These are phyloP conservation scores for Drosophila subsilvestris DNA, from an alignment of 2,888 invertebrate genomes.

Conservation along the genomic window DNA sequence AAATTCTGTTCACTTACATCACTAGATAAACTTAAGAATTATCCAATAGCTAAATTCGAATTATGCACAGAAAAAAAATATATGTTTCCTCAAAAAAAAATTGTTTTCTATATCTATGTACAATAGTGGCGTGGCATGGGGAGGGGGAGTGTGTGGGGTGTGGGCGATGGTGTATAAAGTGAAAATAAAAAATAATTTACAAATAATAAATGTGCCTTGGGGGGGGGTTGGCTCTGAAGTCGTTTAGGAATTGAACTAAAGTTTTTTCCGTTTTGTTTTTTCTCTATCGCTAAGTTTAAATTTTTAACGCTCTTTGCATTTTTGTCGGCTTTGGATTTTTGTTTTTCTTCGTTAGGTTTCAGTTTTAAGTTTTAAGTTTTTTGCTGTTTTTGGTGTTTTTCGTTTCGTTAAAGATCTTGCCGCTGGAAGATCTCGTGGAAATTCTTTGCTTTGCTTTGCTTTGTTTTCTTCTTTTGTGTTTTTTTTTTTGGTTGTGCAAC, in stretches of 20 bases:
- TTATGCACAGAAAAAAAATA: conserved; percentile 39
- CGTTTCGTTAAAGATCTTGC: conserved; percentile 28
- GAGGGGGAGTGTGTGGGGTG: too few species aligned
- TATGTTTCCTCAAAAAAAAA: conserved; percentile 27
- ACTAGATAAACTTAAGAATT: conserved; percentile 72
- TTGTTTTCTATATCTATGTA: conserved; percentile 43
- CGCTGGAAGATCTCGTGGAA: conserved; percentile 29
- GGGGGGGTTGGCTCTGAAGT: neutral
- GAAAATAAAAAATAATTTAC: conserved; percentile 11
- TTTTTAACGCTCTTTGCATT: conserved; percentile 3
- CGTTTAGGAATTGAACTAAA: conserved; percentile 55
- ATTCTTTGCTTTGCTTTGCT: neutral
- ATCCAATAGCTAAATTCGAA: conserved; percentile 74
- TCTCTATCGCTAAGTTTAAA: conserved; percentile 6
- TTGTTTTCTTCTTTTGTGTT: neutral
- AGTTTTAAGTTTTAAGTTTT: neutral
- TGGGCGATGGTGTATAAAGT: conserved; percentile 1
- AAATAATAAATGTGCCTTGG: neutral
- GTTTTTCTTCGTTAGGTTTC: conserved; percentile 8
- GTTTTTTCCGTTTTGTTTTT: conserved; percentile 5
- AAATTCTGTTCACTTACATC: conserved; percentile 62
- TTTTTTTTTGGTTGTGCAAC: conserved; percentile 18
- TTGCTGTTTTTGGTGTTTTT: conserved; percentile 18
- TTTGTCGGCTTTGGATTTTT: conserved; percentile 3
- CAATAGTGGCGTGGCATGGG: conserved; percentile 4